These are phyloP conservation scores for Peucedramus taeniatus DNA, from an alignment of 2,113 vertebrate species.

Conservation along the genomic window DNA sequence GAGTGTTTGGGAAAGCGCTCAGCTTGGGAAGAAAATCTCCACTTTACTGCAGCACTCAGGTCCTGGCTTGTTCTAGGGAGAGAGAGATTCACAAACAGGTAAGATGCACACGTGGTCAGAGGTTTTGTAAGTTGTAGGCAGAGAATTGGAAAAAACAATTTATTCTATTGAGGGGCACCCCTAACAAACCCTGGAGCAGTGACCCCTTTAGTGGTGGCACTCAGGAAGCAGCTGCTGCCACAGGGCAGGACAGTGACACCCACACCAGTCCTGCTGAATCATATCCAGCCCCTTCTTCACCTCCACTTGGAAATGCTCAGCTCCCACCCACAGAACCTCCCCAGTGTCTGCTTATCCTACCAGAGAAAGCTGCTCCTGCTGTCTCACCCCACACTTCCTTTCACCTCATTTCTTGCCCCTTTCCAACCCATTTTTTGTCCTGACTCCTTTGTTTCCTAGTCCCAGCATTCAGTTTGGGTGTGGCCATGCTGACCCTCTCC, in stretches of 20 bases:
- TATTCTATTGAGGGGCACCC: not conserved
- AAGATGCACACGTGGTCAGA: rapidly evolving
- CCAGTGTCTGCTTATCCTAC: not conserved
- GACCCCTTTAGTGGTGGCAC: not conserved
- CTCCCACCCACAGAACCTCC: not conserved
- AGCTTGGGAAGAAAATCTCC: not conserved
- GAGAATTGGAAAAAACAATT: not conserved
- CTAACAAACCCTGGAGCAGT: not conserved
- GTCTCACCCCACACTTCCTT: not conserved
- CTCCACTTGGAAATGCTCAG: not conserved
- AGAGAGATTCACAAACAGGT: not conserved
- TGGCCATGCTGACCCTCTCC: not conserved
- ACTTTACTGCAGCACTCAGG: rapidly evolving
- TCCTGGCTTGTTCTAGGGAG: not conserved
- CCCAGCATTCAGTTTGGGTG: not conserved
- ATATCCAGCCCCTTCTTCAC: not conserved
- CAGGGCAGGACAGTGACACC: not conserved
- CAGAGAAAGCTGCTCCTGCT: not conserved
- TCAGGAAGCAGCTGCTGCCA: not conserved
- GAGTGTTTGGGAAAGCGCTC: not conserved
- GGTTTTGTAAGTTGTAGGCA: not conserved
- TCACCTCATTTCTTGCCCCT: not conserved
- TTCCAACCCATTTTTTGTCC: not conserved
- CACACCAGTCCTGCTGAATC: not conserved
- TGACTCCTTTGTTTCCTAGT: not conserved